These are phyloP conservation scores for Scaptomyza parva DNA, from an alignment of 2,888 invertebrate genomes.

Conservation along the genomic window DNA sequence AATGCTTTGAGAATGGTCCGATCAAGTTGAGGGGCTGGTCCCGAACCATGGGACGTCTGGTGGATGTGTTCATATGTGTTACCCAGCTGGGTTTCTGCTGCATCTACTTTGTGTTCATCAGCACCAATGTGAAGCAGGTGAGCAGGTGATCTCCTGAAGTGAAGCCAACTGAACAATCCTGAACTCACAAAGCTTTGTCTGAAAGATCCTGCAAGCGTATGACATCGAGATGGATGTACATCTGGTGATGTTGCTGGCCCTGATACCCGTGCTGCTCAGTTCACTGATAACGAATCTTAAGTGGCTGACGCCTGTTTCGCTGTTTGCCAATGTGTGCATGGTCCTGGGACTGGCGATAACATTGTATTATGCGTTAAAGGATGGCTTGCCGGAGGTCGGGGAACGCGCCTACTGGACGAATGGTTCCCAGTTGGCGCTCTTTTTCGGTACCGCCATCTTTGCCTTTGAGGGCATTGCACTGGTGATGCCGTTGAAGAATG, in stretches of 20 bases:
- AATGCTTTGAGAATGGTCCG: constrained; percentile 92
- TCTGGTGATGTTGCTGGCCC: constrained; percentile 89
- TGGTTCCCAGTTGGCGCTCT: constrained; percentile 90
- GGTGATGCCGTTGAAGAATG: constrained; percentile 96
- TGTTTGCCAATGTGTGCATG: constrained; percentile 94
- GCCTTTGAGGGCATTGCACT: constrained; percentile 98
- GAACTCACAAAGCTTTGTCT: background rate
- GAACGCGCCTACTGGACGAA: constrained; percentile 88
- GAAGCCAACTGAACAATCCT: background rate
- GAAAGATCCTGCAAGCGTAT: constrained; percentile 89
- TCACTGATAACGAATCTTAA: constrained; percentile 92
- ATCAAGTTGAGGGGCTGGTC: constrained; percentile 87
- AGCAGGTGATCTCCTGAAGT: constrained; percentile 37
- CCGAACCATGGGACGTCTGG: constrained; percentile 88
- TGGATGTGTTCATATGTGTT: constrained; percentile 94
- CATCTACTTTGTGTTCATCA: constrained; percentile 97
- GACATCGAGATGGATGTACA: constrained; percentile 87
- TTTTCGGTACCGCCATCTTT: constrained; percentile 97
- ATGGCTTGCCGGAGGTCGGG: constrained; percentile 88
- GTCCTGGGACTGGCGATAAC: constrained; percentile 93
- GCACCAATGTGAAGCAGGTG: constrained; percentile 93
- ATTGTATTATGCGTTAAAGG: constrained; percentile 92
- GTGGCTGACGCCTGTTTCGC: constrained; percentile 94
- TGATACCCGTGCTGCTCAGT: constrained; percentile 91
- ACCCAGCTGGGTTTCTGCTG: constrained; percentile 99